Conservation (phyloP, 2,888 invertebrate genomes). For the Drosophila fungiperda region DNA sequence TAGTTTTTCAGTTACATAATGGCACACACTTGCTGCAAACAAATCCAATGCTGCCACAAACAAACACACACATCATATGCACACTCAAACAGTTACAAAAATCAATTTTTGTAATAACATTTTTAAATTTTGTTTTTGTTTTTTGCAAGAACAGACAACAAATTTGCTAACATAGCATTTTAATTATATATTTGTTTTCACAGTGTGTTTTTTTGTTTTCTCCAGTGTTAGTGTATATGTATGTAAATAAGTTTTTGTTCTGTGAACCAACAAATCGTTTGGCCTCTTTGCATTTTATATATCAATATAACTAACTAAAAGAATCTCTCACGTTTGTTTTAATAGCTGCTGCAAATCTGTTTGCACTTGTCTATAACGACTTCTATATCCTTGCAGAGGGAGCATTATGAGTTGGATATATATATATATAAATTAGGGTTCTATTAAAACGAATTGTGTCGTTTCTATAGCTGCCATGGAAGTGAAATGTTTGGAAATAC, state of each 20-base stretch:
- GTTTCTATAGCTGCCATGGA: conserved; percentile 28
- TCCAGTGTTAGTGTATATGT: conserved; percentile 35
- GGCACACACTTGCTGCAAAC: conserved; percentile 45
- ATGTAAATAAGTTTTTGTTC: conserved; percentile 65
- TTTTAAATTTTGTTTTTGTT: conserved; percentile 36
- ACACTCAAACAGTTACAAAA: conserved; percentile 56
- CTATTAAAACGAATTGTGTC: not conserved
- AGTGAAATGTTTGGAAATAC: not conserved
- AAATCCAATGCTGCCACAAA: conserved; percentile 45
- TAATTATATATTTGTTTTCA: conserved; percentile 35
- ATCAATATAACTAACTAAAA: conserved; percentile 39
- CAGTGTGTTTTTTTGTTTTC: conserved; percentile 37
- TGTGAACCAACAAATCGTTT: conserved; percentile 74
- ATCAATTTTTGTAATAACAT: conserved; percentile 50
- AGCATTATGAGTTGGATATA: conserved; percentile 2
- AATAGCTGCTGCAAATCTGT: conserved; percentile 49
- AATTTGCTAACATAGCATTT: conserved; percentile 73
- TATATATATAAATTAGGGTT: not conserved
- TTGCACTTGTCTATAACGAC: conserved; percentile 15
- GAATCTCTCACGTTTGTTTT: conserved; percentile 37
- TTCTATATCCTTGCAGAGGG: conserved; percentile 35
- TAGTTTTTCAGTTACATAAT: conserved; percentile 51
- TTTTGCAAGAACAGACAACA: conserved; percentile 67
- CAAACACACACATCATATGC: conserved; percentile 21
- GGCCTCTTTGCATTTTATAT: conserved; percentile 47